A percentile compares a stretch with the other conserved stretches of the same genome.
phyloP scores from a whole-genome alignment of 2,113 vertebrate species.

The Scalopus aquaticus region DNA sequence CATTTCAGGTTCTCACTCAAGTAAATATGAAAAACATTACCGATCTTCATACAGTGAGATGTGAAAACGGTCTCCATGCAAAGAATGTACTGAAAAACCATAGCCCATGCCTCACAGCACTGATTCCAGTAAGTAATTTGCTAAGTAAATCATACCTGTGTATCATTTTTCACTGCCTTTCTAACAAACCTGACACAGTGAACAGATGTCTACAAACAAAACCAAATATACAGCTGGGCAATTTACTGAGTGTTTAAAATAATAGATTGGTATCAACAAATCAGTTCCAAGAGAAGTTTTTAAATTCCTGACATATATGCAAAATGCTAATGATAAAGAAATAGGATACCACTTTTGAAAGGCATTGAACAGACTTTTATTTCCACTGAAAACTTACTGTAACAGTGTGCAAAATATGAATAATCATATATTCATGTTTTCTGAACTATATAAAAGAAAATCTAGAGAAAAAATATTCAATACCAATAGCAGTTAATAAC shows the following conservation, averaged over 20 bases:
- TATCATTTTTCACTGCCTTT: constrained; percentile 25
- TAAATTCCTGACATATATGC: constrained; percentile 72
- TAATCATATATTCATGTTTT: constrained; percentile 75
- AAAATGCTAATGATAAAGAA: constrained; percentile 62
- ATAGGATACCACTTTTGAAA: constrained; percentile 1
- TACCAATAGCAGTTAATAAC: constrained; percentile 61
- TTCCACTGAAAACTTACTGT: constrained; percentile 53
- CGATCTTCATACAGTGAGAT: background rate
- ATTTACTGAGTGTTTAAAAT: constrained; percentile 26
- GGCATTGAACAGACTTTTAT: constrained; percentile 57
- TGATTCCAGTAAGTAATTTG: background rate
- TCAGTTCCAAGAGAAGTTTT: constrained; percentile 76
- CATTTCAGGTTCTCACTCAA: constrained; percentile 71
- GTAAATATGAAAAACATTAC: constrained; percentile 15
- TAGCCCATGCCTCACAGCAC: background rate
- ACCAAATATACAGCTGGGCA: background rate
- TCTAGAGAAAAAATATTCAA: constrained; percentile 64
- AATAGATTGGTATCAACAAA: constrained; percentile 68
- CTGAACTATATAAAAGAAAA: constrained; percentile 64
- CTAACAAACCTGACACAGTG: background rate
- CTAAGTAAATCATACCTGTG: background rate
- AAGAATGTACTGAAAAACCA: constrained; percentile 69
- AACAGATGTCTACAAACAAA: constrained; percentile 19
- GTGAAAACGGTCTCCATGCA: constrained; percentile 65
- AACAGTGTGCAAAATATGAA: constrained; percentile 62